Percentiles rank a stretch among this genome's conserved stretches.
Evolutionary conservation across 30 jellyfish, hydroid and myxozoan species (phyloP).

Genomic region (Aurelia coerulea): DNA sequence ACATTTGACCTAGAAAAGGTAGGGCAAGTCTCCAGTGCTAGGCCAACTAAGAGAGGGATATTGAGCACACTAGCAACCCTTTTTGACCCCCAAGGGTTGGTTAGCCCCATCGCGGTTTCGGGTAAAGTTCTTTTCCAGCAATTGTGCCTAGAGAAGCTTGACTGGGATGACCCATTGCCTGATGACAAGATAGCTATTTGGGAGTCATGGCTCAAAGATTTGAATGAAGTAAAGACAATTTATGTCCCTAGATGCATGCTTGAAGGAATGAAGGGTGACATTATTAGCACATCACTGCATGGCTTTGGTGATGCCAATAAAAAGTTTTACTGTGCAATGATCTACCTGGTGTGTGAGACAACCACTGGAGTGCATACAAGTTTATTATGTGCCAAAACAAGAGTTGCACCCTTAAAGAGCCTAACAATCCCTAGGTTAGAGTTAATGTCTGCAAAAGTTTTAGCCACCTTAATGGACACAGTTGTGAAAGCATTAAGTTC

Average conservation of each 20-base stretch:
- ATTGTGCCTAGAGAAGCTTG: constrained; percentile 37
- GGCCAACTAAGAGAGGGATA: too few relatives aligned
- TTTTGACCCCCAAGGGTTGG: constrained; percentile 55
- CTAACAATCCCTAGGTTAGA: too few relatives aligned
- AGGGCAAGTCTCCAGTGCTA: too few relatives aligned
- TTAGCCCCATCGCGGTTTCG: constrained; percentile 52
- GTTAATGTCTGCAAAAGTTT: too few relatives aligned
- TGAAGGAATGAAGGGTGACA: constrained; percentile 40
- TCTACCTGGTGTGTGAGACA: constrained; percentile 13
- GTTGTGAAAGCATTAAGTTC: too few relatives aligned
- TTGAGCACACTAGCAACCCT: constrained; percentile 44
- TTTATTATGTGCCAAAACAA: constrained; percentile 16
- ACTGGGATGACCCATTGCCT: constrained; percentile 3
- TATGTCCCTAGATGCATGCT: constrained; percentile 24
- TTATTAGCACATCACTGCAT: constrained; percentile 38
- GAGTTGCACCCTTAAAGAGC: too few relatives aligned
- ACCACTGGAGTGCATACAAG: constrained; percentile 9
- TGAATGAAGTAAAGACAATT: constrained; percentile 8
- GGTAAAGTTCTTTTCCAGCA: constrained; percentile 60
- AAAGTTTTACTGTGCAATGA: constrained; percentile 22
- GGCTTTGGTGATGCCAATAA: constrained; percentile 65
- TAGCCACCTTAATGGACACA: too few relatives aligned
- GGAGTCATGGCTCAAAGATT: constrained; percentile 55
- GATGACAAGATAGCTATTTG: constrained; percentile 14
- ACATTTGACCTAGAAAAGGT: too few relatives aligned